Conservation (phyloP, 1,140 invertebrate genomes). For the Leptonema lineaticorne region DNA sequence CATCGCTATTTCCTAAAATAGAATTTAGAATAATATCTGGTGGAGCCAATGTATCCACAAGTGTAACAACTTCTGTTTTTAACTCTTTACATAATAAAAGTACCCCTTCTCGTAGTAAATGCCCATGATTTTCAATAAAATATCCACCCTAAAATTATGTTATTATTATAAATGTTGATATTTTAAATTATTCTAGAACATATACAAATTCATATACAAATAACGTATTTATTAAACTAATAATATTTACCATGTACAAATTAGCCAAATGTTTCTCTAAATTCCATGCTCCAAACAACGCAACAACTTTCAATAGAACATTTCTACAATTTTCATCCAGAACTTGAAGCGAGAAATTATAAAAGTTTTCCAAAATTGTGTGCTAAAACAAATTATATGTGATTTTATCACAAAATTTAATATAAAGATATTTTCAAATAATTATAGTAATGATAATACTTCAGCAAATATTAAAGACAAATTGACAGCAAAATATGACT, state of each 20-base stretch:
- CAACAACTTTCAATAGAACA: constrained; percentile 64
- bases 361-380: constrained; percentile 61
- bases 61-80: constrained; percentile 67
- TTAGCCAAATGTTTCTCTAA: constrained; percentile 71
- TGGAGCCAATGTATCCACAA: constrained; percentile 85
- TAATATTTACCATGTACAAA: constrained; percentile 64
- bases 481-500: constrained; percentile 69
- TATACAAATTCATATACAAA: background rate
- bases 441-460: constrained; percentile 41
- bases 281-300: constrained; percentile 67
- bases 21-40: constrained; percentile 86
- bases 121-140: constrained; percentile 49
- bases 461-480: constrained; percentile 69
- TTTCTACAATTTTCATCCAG: constrained; percentile 50
- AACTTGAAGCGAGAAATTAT: constrained; percentile 55
- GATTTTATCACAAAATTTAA: background rate
- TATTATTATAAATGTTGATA: background rate
- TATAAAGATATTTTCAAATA: background rate
- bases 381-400: constrained; percentile 51
- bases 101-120: constrained; percentile 59
- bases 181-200: background rate
- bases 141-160: constrained; percentile 51
- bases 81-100: constrained; percentile 62
- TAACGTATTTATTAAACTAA: constrained; percentile 16
- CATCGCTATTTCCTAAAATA: constrained; percentile 75